Percentiles rank a stretch among this genome's conserved stretches.
phyloP scores from a whole-genome alignment of 2,797 vertebrate genomes.

The Ctenochaetus hawaiiensis region DNA sequence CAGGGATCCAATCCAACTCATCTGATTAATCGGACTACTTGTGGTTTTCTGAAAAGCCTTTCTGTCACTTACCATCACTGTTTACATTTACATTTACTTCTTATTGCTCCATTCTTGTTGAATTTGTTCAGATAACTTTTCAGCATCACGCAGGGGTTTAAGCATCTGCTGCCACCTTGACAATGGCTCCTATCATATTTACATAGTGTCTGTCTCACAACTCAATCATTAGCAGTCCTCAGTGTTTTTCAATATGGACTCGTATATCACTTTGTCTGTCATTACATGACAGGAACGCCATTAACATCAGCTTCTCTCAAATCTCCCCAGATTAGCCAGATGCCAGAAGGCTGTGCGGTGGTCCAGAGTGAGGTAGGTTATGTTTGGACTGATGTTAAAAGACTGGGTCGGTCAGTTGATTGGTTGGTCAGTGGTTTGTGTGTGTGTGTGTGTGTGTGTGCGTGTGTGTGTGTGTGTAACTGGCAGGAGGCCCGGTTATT shows the following conservation, averaged over 20 bases:
- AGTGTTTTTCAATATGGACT: constrained; percentile 26
- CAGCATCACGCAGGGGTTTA: background rate
- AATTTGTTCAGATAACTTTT: background rate
- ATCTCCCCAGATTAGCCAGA: constrained; percentile 70
- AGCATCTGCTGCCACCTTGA: constrained; percentile 1
- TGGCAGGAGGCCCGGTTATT: constrained; percentile 77
- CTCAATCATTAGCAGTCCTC: constrained; percentile 26
- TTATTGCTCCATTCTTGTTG: background rate
- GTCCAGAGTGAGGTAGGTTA: constrained; percentile 50
- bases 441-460: constrained; percentile 58
- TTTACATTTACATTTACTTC: background rate
- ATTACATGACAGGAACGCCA: constrained; percentile 45
- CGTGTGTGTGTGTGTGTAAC: constrained; percentile 64
- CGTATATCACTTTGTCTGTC: constrained; percentile 52
- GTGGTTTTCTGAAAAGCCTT: background rate
- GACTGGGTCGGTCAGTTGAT: constrained; percentile 32
- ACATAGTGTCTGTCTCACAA: constrained; percentile 8
- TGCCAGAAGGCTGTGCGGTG: constrained; percentile 53
- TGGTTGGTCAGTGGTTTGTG: constrained; percentile 49
- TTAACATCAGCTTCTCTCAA: constrained; percentile 49
- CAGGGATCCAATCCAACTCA: background rate
- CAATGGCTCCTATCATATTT: background rate
- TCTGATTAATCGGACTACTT: background rate
- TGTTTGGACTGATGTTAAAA: constrained; percentile 71
- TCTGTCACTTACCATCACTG: background rate